These are phyloP conservation scores for Myotis yumanensis DNA, from an alignment of 2,113 vertebrate genomes.

Conservation along the genomic window DNA sequence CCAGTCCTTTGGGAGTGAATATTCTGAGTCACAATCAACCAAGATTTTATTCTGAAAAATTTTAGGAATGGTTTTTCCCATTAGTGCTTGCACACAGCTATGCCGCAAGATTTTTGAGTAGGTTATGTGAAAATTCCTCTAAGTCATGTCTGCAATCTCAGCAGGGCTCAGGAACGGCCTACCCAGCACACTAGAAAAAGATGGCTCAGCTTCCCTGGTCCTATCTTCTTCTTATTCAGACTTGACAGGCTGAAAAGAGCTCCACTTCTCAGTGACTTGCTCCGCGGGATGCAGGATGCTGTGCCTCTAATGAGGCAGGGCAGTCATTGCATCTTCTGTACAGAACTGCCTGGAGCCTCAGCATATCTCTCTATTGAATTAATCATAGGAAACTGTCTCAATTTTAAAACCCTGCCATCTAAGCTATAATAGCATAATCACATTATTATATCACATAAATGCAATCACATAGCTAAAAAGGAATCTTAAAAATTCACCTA, in stretches of 20 bases:
- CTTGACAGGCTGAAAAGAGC: conserved; percentile 50
- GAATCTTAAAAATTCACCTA: neutral
- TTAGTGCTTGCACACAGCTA: conserved; percentile 66
- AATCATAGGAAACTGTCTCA: neutral
- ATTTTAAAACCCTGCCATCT: neutral
- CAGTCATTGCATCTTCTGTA: neutral
- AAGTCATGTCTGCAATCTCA: conserved; percentile 30
- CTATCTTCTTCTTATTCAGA: conserved; percentile 51
- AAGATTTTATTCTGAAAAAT: conserved; percentile 60
- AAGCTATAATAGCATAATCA: neutral
- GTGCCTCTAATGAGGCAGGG: neutral
- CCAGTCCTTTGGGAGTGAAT: neutral
- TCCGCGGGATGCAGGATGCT: neutral
- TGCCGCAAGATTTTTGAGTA: conserved; percentile 52
- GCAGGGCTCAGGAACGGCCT: neutral
- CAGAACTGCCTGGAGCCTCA: neutral
- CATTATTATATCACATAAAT: neutral
- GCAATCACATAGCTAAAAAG: neutral
- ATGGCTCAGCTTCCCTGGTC: conserved; percentile 21
- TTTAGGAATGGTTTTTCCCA: conserved; percentile 68
- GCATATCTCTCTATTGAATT: neutral
- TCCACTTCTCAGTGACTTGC: neutral
- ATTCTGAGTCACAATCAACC: conserved; percentile 42
- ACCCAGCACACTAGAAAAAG: neutral
- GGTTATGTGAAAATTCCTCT: conserved; percentile 73